Percentiles rank a stretch among this genome's conserved stretches.
Conservation (phyloP, 2,888 invertebrate genomes). For the Bugulina stolonifera region DNA sequence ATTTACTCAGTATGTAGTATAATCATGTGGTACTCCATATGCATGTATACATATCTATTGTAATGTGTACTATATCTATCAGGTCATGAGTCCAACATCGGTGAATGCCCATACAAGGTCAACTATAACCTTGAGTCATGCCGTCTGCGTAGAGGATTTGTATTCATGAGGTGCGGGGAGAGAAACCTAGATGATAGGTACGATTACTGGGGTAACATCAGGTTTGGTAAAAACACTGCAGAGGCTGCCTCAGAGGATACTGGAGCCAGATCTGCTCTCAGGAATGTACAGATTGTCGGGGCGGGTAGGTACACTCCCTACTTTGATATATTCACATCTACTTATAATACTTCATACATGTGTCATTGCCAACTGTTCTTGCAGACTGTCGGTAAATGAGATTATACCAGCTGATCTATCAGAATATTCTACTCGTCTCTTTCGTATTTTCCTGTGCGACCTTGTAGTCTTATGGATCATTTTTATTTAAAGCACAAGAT, state of each 20-base stretch:
- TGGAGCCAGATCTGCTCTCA: constrained; percentile 67
- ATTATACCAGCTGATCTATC: no score
- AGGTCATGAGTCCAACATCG: constrained; percentile 52
- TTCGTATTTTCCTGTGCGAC: no score
- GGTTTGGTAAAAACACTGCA: constrained; percentile 82
- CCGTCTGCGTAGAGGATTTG: constrained; percentile 78
- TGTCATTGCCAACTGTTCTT: neutral
- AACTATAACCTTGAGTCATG: constrained; percentile 67
- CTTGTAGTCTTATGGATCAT: no score
- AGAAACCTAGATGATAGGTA: constrained; percentile 39
- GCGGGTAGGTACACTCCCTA: constrained; percentile 56
- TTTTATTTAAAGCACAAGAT: no score
- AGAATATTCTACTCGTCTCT: no score
- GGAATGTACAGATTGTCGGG: constrained; percentile 71
- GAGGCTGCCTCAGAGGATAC: constrained; percentile 62
- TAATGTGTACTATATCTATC: no score
- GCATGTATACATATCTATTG: no score
- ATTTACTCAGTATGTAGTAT: no score
- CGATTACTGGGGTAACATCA: constrained; percentile 82
- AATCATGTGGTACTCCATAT: no score
- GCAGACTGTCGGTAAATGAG: no score
- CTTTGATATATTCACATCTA: neutral
- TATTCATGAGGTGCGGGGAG: constrained; percentile 82
- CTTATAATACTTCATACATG: neutral
- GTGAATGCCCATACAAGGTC: constrained; percentile 65